These are phyloP conservation scores for Myrmophylax atrothorax DNA, from an alignment of 2,113 vertebrate genomes.

Conservation along the genomic window DNA sequence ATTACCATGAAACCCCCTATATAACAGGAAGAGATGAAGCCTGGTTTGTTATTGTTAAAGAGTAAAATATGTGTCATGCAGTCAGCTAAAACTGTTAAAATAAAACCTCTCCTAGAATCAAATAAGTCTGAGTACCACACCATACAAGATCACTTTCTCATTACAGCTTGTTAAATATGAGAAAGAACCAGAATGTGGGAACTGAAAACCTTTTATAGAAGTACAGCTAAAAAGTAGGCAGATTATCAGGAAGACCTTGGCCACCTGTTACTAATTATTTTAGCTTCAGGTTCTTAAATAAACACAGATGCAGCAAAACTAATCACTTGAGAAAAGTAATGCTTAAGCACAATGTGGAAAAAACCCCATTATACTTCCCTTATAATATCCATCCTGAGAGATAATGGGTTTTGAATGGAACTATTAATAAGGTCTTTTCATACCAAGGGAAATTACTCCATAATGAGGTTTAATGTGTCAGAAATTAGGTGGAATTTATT, in stretches of 20 bases:
- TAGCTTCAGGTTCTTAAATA: slow-evolving; percentile 73
- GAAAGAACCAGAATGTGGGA: not conserved
- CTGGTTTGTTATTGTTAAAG: not conserved
- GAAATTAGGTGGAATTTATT: not conserved
- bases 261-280: slow-evolving; percentile 78
- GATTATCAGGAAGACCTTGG: slow-evolving; percentile 66
- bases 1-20: not conserved
- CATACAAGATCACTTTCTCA: not conserved
- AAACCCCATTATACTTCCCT: not conserved
- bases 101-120: not conserved
- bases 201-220: slow-evolving; percentile 10
- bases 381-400: not conserved
- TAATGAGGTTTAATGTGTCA: not conserved
- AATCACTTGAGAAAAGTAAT: slow-evolving; percentile 54
- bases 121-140: not conserved
- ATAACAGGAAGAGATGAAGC: not conserved
- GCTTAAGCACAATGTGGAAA: not conserved
- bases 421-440: slow-evolving; percentile 26
- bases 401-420: slow-evolving; percentile 23
- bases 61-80: not conserved
- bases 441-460: not conserved
- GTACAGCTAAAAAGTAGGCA: slow-evolving; percentile 59
- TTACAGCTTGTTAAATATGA: slow-evolving; percentile 16
- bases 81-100: not conserved
- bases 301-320: slow-evolving; percentile 73